These are phyloP conservation scores for Sebastes melanostomus DNA, from an alignment of 2,797 vertebrate genomes.

Conservation along the genomic window DNA sequence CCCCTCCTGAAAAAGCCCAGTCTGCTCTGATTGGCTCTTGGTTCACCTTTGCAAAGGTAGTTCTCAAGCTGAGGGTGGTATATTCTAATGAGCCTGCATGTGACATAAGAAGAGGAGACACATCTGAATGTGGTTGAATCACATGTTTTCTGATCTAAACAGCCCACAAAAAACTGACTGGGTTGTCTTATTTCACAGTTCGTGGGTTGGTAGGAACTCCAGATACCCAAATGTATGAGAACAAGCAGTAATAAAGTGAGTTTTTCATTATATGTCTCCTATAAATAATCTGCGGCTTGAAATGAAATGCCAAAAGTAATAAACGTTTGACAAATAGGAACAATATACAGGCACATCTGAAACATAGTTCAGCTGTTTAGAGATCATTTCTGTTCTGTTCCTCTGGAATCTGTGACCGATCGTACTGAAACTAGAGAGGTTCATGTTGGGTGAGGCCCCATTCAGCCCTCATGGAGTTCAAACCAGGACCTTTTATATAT, in stretches of 20 bases:
- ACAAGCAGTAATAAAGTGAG: not conserved
- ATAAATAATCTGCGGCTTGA: not conserved
- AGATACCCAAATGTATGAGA: not conserved
- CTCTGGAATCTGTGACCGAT: constrained; percentile 44
- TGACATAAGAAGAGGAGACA: too few relatives aligned
- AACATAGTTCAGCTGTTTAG: not conserved
- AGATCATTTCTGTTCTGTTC: constrained; percentile 17
- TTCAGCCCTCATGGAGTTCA: not conserved
- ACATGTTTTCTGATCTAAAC: too few relatives aligned
- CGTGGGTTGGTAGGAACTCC: not conserved
- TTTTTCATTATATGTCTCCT: not conserved
- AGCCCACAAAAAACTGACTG: not conserved
- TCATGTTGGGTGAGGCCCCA: constrained; percentile 17
- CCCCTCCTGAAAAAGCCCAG: too few relatives aligned
- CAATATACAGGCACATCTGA: constrained; percentile 17
- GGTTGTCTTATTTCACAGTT: not conserved
- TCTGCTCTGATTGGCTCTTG: too few relatives aligned
- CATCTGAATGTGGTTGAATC: too few relatives aligned
- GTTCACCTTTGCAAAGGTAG: too few relatives aligned
- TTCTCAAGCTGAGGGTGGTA: too few relatives aligned
- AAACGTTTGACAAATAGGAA: constrained; percentile 23
- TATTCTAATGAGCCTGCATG: too few relatives aligned
- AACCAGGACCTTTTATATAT: not conserved
- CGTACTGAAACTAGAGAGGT: constrained; percentile 7
- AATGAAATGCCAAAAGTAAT: constrained; percentile 18